Base-by-base conservation (phyloP, 2,797 vertebrate genomes). In the Acrossocheilus fasciatus region DNA sequence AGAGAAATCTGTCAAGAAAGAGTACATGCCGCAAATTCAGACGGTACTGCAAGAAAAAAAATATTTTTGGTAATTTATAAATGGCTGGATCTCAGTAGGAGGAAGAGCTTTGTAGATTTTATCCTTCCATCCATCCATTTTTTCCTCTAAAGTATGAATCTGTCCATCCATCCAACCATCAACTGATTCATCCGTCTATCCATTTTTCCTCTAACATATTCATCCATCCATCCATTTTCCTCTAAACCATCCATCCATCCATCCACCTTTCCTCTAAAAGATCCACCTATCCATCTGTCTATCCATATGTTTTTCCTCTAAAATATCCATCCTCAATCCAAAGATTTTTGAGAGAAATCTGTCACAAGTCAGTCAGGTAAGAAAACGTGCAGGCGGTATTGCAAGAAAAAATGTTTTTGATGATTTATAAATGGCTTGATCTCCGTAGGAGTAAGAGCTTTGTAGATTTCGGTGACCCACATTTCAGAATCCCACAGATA, bases 401-500 rank as follows among this genome's bases (percentile, higher is more conserved):
- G 59, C 23, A 4, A 68, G 10, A 41, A 52, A 45, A 10, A 9
- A 26, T 9, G 9, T 52, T 66, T 76, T 77, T 66, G n/a, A 73
- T 66, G 20, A 26, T 79, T 83, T 78, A 80, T 66, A 79, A 66
- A 62, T 80, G 52, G 43, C 43, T 79, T 78, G 23, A 62, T 81
- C 47, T 36, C 14, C 9, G 45, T 45, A 74, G 77, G 77, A 81
- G 64, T 26, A 76, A 64, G 36, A 57, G 76, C 59, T 81, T 77
- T 77, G 87, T 59, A 76, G 79, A 64, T 64, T 64, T 83, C 83
- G 11, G 70, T 86, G 88, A 87, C 83, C 88, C 83, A 89, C 80
- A 89, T 89, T 89, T 75, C 45, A 82, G 36, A 45, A 82, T 89
- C 59, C 66, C 70, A 39, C 59, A 76, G 52, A 85, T 76, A 59